Percentiles rank a stretch among this genome's conserved stretches.
Evolutionary conservation across 2,888 invertebrate species (phyloP).

Genomic region (Ctenicera cuprea): DNA sequence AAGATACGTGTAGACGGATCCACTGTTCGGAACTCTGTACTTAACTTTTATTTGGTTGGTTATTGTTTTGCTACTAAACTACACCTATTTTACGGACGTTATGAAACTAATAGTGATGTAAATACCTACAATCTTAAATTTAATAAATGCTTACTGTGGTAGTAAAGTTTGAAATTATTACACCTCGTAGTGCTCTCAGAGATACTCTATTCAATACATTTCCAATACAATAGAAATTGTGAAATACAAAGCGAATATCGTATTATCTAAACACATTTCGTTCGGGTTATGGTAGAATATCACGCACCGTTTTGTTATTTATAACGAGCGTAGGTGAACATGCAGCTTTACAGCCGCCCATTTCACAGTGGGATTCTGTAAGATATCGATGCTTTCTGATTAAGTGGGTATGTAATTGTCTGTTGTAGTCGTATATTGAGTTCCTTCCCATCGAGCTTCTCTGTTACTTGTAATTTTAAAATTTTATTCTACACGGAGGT

Average conservation of each 20-base stretch:
- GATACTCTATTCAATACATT: slow-evolving; percentile 14
- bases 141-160: slow-evolving; percentile 1
- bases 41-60: no score
- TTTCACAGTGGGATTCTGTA: slow-evolving; percentile 42
- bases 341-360: slow-evolving; percentile 36
- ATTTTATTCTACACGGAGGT: background rate
- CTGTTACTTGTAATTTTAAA: slow-evolving; percentile 2
- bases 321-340: slow-evolving; percentile 39
- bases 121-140: background rate
- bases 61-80: no score
- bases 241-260: slow-evolving; percentile 35
- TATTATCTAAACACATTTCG: slow-evolving; percentile 31
- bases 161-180: slow-evolving; percentile 16
- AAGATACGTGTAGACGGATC: no score
- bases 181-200: background rate
- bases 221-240: slow-evolving; percentile 24
- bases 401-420: slow-evolving; percentile 48
- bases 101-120: no score
- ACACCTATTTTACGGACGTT: no score
- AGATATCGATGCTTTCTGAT: slow-evolving; percentile 52
- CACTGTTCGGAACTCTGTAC: no score
- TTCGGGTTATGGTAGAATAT: slow-evolving; percentile 43
- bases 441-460: slow-evolving; percentile 16
- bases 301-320: slow-evolving; percentile 52
- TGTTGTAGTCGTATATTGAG: slow-evolving; percentile 45